Conservation (phyloP, 2,113 vertebrate species). For the Paramisgurnus dabryanus region DNA sequence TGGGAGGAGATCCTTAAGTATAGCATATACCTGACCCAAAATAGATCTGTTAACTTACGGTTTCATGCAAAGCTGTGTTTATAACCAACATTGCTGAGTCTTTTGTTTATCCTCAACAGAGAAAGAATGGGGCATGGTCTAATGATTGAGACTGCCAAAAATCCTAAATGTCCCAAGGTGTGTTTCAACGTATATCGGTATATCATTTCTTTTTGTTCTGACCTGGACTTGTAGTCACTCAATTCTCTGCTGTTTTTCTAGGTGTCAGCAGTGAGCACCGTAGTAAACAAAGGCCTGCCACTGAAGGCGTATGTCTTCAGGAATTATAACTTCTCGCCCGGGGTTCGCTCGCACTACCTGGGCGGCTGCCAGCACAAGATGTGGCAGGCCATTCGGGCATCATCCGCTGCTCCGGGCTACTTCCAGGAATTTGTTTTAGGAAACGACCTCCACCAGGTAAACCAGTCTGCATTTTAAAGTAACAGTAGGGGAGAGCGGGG, state of each 20-base stretch:
- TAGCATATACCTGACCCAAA: slow-evolving; percentile 53
- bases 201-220: not conserved
- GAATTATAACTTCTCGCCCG: slow-evolving; percentile 93
- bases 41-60: no score
- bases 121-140: slow-evolving; percentile 88
- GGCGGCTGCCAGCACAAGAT: slow-evolving; percentile 93
- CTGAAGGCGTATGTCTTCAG: slow-evolving; percentile 93
- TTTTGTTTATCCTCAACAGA: slow-evolving; percentile 64
- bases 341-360: slow-evolving; percentile 89
- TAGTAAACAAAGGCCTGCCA: slow-evolving; percentile 90
- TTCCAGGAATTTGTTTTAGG: slow-evolving; percentile 92
- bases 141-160: slow-evolving; percentile 91
- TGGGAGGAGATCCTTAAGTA: slow-evolving; percentile 98
- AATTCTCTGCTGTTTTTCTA: slow-evolving; percentile 60
- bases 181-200: slow-evolving; percentile 45
- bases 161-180: slow-evolving; percentile 89
- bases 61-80: no score
- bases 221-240: not conserved
- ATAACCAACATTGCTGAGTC: no score
- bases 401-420: slow-evolving; percentile 95
- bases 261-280: slow-evolving; percentile 94
- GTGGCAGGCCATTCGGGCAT: slow-evolving; percentile 95
- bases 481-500: no score
- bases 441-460: slow-evolving; percentile 93
- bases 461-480: not conserved